phyloP scores from a whole-genome alignment of 2,797 vertebrate genomes.

The Perdix hodgsoniae region DNA sequence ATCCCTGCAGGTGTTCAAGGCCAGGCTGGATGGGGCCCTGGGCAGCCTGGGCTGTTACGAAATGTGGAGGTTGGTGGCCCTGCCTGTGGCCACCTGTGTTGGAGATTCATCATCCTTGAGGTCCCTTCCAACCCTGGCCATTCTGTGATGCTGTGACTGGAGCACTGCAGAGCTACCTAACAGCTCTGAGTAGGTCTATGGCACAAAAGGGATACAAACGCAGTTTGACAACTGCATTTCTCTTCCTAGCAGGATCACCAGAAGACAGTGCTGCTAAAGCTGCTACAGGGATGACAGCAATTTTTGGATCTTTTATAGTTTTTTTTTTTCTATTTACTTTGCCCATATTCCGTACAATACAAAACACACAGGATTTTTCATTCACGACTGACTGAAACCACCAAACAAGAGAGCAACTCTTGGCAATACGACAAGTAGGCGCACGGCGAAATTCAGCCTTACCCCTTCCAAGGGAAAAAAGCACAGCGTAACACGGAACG shows the following conservation, averaged over 20 bases:
- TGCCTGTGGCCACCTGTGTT: no score
- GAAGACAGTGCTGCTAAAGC: neutral
- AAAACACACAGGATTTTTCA: neutral
- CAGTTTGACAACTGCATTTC: neutral
- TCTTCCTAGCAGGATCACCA: neutral
- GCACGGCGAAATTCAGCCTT: neutral
- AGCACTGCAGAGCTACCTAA: neutral
- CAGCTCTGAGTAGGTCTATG: neutral
- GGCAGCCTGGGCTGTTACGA: no score
- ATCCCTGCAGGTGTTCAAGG: no score
- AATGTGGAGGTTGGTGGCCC: no score
- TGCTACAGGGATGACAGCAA: neutral
- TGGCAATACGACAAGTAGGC: neutral
- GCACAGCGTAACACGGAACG: neutral
- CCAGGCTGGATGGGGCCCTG: no score
- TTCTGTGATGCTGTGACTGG: no score
- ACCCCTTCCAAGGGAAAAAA: neutral
- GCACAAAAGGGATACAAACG: accelerated
- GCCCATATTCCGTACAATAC: neutral
- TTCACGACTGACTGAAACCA: neutral
- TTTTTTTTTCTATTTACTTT: neutral
- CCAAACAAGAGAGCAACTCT: neutral
- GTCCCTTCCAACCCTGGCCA: no score
- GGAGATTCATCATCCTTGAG: no score
- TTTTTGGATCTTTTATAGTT: neutral